Percentiles rank a stretch among this genome's conserved stretches.
Conservation (phyloP, 2,113 vertebrate species). For the Lanius collurio region DNA sequence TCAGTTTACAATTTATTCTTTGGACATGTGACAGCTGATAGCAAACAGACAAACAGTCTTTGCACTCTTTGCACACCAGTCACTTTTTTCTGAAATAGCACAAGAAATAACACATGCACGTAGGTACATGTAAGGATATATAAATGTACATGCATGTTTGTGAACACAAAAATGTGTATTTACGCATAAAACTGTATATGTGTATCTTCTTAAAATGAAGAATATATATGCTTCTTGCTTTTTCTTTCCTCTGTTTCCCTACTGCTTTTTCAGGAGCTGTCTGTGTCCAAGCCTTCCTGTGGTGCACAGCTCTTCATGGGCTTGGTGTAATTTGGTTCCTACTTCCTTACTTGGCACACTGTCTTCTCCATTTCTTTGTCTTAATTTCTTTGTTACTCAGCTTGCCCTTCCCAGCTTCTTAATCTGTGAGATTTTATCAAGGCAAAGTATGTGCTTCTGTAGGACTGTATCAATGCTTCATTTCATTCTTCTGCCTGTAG, state of each 20-base stretch:
- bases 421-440: constrained; percentile 47
- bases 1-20: constrained; percentile 28
- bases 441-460: constrained; percentile 9
- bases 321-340: background rate
- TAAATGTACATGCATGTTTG: background rate
- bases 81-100: background rate
- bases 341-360: background rate
- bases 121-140: background rate
- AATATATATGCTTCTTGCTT: background rate
- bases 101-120: background rate
- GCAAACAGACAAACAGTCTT: background rate
- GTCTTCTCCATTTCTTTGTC: constrained; percentile 21
- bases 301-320: background rate
- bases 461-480: constrained; percentile 6
- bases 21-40: background rate
- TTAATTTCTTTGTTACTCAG: background rate
- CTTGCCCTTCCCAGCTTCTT: background rate
- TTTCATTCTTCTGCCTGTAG: constrained; percentile 29
- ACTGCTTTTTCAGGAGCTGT: background rate
- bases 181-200: background rate
- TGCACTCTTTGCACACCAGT: background rate
- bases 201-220: background rate
- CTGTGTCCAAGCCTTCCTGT: background rate
- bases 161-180: background rate
- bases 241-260: background rate